These are phyloP conservation scores for Cryptosula pallasiana DNA, from an alignment of 2,888 invertebrate genomes.

Conservation along the genomic window DNA sequence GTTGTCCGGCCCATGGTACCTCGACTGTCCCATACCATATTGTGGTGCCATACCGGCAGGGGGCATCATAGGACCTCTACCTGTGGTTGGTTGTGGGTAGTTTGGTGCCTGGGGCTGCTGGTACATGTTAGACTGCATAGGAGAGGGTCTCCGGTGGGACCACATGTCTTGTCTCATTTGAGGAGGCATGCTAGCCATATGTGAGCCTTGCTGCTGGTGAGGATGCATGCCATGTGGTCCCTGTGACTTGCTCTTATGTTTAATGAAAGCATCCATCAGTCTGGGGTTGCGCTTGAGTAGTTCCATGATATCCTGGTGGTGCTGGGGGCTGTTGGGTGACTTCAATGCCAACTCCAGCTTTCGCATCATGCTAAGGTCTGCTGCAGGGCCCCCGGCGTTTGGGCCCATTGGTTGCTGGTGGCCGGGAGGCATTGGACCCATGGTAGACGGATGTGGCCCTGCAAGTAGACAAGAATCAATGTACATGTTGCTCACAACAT, in stretches of 20 bases:
- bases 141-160: neutral
- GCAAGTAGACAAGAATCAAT: too few species aligned
- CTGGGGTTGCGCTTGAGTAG: constrained; percentile 90
- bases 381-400: neutral
- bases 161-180: constrained; percentile 4
- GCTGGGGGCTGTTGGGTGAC: constrained; percentile 83
- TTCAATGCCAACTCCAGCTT: constrained; percentile 82
- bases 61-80: neutral
- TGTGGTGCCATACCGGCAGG: neutral
- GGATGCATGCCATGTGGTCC: constrained; percentile 66
- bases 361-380: constrained; percentile 41
- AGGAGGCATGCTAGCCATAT: neutral
- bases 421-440: neutral
- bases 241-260: constrained; percentile 67
- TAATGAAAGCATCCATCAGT: constrained; percentile 90
- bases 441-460: neutral
- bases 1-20: neutral
- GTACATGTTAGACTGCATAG: constrained; percentile 30
- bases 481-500: too few species aligned
- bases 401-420: constrained; percentile 28
- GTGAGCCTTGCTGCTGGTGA: neutral
- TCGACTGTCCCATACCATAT: constrained; percentile 11
- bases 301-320: constrained; percentile 78
- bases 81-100: neutral
- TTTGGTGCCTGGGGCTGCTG: constrained; percentile 34